These are phyloP conservation scores for Artibeus lituratus DNA, from an alignment of 2,797 vertebrate genomes.

Conservation along the genomic window DNA sequence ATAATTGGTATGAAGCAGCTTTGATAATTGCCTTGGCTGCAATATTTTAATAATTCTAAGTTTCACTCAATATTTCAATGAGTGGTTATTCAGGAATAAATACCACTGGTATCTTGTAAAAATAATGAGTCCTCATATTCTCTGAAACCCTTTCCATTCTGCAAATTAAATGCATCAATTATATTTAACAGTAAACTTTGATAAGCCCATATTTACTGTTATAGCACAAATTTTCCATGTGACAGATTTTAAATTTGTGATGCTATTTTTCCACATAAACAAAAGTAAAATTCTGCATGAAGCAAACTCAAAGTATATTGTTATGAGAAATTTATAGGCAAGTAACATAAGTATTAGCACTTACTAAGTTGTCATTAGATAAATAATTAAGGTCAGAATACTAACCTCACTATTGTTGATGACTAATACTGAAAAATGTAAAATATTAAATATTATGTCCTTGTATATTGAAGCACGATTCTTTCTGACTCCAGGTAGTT, in stretches of 20 bases:
- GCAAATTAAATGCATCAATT: neutral
- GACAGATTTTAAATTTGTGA: neutral
- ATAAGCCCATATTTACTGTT: neutral
- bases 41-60: constrained; percentile 18
- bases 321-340: neutral
- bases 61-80: constrained; percentile 43
- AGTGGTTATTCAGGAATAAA: constrained; percentile 22
- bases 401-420: neutral
- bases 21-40: constrained; percentile 47
- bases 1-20: constrained; percentile 36
- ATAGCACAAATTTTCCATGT: neutral
- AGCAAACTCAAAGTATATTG: neutral
- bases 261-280: neutral
- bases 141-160: neutral
- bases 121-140: neutral
- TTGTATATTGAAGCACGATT: neutral
- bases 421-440: neutral
- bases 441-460: neutral
- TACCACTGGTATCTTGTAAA: neutral
- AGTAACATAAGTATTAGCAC: neutral
- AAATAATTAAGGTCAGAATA: neutral
- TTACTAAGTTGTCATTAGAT: neutral
- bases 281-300: neutral
- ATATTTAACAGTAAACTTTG: neutral
- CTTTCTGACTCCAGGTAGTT: neutral